Evolutionary conservation across 2,888 invertebrate genomes (phyloP).

Genomic region (Clivina fossor): DNA sequence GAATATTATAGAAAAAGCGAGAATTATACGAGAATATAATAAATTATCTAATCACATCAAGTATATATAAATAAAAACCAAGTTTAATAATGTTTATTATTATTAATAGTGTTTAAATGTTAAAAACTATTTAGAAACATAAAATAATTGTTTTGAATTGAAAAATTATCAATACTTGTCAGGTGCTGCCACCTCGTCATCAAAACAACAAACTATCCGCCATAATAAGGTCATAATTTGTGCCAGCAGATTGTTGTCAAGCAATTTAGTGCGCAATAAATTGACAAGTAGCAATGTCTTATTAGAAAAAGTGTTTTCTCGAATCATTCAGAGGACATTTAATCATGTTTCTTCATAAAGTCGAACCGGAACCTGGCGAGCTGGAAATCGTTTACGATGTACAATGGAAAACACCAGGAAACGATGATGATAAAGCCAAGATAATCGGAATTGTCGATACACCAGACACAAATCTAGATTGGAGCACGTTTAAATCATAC

Average conservation of each 20-base stretch:
- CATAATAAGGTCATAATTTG: not conserved
- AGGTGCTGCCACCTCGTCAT: slow-evolving; percentile 14
- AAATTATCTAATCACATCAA: too few relatives aligned
- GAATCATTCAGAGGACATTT: not conserved
- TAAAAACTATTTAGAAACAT: too few relatives aligned
- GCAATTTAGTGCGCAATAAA: slow-evolving; percentile 26
- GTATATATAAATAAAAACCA: not conserved
- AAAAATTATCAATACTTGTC: not conserved
- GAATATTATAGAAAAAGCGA: too few relatives aligned
- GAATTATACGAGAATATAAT: too few relatives aligned
- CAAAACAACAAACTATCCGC: slow-evolving; percentile 8
- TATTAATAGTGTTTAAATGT: not conserved
- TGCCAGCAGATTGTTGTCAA: not conserved
- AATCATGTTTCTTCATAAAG: slow-evolving; percentile 35
- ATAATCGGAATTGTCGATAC: slow-evolving; percentile 54
- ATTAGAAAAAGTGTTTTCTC: slow-evolving; percentile 6
- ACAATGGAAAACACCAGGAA: slow-evolving; percentile 51
- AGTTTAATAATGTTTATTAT: not conserved
- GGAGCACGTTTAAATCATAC: slow-evolving; percentile 53
- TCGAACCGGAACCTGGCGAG: slow-evolving; percentile 45
- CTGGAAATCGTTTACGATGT: slow-evolving; percentile 53
- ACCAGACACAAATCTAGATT: slow-evolving; percentile 51
- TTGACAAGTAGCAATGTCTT: slow-evolving; percentile 10
- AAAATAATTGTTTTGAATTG: not conserved
- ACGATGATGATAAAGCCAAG: slow-evolving; percentile 49